A percentile compares a stretch with the other conserved stretches of the same genome.
Evolutionary conservation across 2,113 vertebrate species (phyloP).

Genomic region (Xenopus tropicalis): DNA sequence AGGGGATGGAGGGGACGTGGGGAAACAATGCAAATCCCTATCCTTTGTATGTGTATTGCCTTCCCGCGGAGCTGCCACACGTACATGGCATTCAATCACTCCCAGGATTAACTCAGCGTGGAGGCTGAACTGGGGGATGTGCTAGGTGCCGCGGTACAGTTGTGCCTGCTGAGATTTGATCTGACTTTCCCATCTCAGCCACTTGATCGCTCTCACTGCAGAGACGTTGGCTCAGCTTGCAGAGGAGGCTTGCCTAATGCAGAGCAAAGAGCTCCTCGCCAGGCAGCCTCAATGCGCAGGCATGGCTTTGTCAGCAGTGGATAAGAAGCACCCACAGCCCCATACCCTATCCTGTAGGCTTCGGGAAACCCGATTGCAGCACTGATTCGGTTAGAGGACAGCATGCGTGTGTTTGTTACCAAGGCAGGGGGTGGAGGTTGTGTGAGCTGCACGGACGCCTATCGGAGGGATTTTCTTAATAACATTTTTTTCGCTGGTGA

Average conservation of each 20-base stretch:
- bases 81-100: constrained; percentile 47
- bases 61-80: constrained; percentile 18
- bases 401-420: constrained; percentile 13
- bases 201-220: constrained; percentile 54
- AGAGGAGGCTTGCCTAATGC: constrained; percentile 52
- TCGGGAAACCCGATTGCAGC: neutral
- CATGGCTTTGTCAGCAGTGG: constrained; percentile 51
- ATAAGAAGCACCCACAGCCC: constrained; percentile 38
- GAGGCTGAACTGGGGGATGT: constrained; percentile 49
- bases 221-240: constrained; percentile 47
- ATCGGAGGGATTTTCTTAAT: constrained; percentile 11
- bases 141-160: constrained; percentile 45
- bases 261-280: constrained; percentile 43
- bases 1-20: constrained; percentile 25
- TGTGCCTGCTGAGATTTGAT: constrained; percentile 55
- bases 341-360: neutral
- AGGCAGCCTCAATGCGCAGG: constrained; percentile 46
- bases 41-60: neutral
- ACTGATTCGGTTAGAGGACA: constrained; percentile 5
- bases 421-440: constrained; percentile 27
- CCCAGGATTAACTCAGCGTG: constrained; percentile 54
- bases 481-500: neutral
- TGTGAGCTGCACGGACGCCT: constrained; percentile 16
- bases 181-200: constrained; percentile 53
- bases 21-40: neutral